Evolutionary conservation across 2,888 invertebrate genomes (phyloP).

Genomic region (Sphaerolaimus hirsutus): DNA sequence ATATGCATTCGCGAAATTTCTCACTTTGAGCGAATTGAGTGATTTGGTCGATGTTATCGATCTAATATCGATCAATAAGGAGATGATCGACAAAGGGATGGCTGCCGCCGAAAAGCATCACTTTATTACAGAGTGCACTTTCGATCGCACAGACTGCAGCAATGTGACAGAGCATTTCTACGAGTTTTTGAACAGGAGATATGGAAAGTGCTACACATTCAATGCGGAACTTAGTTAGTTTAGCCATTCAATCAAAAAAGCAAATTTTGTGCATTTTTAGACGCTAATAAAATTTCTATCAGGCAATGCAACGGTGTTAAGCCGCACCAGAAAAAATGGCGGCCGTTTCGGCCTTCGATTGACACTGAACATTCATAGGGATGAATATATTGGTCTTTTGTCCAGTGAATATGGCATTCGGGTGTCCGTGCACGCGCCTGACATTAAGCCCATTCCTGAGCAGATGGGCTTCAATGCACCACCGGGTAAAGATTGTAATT

Average conservation of each 20-base stretch:
- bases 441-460: background rate
- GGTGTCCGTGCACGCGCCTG: background rate
- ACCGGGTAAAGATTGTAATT: too few species aligned
- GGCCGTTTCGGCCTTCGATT: constrained; percentile 1
- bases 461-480: background rate
- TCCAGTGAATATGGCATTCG: background rate
- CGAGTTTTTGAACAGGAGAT: constrained; percentile 5
- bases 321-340: background rate
- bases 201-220: constrained; percentile 11
- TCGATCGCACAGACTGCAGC: constrained; percentile 1
- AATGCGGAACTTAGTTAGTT: constrained; percentile 1
- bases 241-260: background rate
- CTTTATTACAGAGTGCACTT: constrained; percentile 3
- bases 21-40: too few species aligned
- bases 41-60: too few species aligned
- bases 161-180: background rate
- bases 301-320: too few species aligned
- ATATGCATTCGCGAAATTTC: too few species aligned
- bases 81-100: too few species aligned
- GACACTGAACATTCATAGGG: background rate
- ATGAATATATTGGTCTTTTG: background rate
- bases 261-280: background rate
- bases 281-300: too few species aligned
- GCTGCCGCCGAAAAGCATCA: too few species aligned
- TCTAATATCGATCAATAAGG: too few species aligned